These are phyloP conservation scores for Saccopteryx leptura DNA, from an alignment of 2,113 vertebrate genomes.

Conservation along the genomic window DNA sequence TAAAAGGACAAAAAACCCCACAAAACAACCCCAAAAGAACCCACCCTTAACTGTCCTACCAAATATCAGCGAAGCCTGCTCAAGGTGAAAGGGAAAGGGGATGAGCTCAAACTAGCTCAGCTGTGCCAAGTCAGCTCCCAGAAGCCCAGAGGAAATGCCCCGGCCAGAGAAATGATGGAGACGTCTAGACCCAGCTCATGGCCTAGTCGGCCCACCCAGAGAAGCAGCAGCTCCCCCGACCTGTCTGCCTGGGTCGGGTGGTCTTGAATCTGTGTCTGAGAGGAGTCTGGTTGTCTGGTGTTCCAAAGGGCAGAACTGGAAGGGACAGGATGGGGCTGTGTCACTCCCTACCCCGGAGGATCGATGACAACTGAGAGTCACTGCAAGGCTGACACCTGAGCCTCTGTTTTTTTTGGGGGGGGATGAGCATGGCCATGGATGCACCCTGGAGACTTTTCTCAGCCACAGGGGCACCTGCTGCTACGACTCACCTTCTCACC, in stretches of 20 bases:
- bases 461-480: not conserved
- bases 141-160: not conserved
- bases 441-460: constrained; percentile 62
- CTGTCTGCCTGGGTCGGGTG: not conserved
- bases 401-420: constrained; percentile 74
- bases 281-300: not conserved
- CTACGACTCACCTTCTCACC: not conserved
- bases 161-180: not conserved
- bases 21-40: too few relatives aligned
- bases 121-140: not conserved
- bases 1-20: not conserved
- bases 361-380: constrained; percentile 79
- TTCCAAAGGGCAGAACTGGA: not conserved
- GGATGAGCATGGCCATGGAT: constrained; percentile 77
- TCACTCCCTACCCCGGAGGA: constrained; percentile 61
- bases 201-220: not conserved
- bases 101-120: not conserved
- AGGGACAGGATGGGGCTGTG: not conserved
- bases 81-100: not conserved
- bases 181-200: not conserved
- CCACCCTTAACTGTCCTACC: not conserved
- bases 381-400: constrained; percentile 81
- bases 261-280: not conserved
- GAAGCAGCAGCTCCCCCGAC: not conserved
- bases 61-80: not conserved